phyloP scores from a whole-genome alignment of 2,888 invertebrate genomes.

The Eupithecia insigniata region DNA sequence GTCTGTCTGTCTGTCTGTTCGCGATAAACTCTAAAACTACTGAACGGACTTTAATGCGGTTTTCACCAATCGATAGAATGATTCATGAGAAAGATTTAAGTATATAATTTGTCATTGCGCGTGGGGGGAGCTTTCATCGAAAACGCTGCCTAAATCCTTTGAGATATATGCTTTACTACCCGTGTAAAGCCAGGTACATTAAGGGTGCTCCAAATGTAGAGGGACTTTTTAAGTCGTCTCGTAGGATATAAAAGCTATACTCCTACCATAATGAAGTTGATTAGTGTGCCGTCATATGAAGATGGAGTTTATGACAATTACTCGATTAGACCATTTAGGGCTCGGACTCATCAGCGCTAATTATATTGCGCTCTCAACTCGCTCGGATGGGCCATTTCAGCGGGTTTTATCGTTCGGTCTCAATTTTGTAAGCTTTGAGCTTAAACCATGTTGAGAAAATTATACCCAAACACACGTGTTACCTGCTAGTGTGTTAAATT shows the following conservation, averaged over 20 bases:
- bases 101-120: no score
- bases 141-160: no score
- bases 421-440: not conserved
- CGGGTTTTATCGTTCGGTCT: not conserved
- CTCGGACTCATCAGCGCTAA: constrained; percentile 70
- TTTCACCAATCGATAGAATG: no score
- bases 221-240: not conserved
- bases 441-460: not conserved
- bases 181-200: no score
- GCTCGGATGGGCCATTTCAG: constrained; percentile 12
- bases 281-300: constrained; percentile 37
- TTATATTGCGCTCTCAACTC: constrained; percentile 66
- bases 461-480: not conserved
- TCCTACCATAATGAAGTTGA: constrained; percentile 28
- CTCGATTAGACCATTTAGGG: constrained; percentile 63
- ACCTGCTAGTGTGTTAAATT: not conserved
- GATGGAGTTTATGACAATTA: constrained; percentile 61
- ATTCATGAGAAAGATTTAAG: no score
- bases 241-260: not conserved
- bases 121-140: no score
- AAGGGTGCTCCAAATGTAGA: not conserved
- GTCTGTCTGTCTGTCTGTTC: no score
- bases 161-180: no score
- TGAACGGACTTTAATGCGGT: no score
- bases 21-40: no score